phyloP scores from a whole-genome alignment of 2,888 invertebrate genomes.

The Mimachlamys varia region DNA sequence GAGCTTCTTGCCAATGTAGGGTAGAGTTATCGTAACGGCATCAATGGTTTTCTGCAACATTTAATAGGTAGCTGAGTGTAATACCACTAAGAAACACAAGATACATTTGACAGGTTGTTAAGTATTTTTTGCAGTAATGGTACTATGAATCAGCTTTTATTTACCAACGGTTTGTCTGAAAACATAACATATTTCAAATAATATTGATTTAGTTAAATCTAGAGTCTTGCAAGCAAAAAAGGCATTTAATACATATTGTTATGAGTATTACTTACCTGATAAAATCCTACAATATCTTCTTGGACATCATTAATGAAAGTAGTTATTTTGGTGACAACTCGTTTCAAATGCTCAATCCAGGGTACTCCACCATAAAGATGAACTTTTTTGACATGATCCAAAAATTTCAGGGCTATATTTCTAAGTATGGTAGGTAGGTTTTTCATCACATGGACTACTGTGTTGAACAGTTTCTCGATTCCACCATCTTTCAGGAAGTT shows the following conservation, averaged over 20 bases:
- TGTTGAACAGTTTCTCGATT: constrained; percentile 46
- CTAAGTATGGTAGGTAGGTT: constrained; percentile 48
- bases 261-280: constrained; percentile 46
- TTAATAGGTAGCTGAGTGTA: neutral
- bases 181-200: too few relatives aligned
- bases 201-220: too few relatives aligned
- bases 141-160: too few relatives aligned
- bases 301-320: constrained; percentile 50
- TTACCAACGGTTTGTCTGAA: too few relatives aligned
- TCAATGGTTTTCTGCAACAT: constrained; percentile 58
- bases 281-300: constrained; percentile 48
- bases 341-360: constrained; percentile 48
- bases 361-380: constrained; percentile 46
- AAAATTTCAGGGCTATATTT: constrained; percentile 38
- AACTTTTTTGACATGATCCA: constrained; percentile 36
- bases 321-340: constrained; percentile 45
- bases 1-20: constrained; percentile 61
- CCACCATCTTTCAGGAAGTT: constrained; percentile 52
- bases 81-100: neutral
- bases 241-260: too few relatives aligned
- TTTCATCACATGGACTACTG: constrained; percentile 40
- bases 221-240: too few relatives aligned
- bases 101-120: too few relatives aligned
- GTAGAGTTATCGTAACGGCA: constrained; percentile 60
- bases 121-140: too few relatives aligned